Evolutionary conservation across 2,888 invertebrate species (phyloP).

Genomic region (Lepidochrysops patricia): DNA sequence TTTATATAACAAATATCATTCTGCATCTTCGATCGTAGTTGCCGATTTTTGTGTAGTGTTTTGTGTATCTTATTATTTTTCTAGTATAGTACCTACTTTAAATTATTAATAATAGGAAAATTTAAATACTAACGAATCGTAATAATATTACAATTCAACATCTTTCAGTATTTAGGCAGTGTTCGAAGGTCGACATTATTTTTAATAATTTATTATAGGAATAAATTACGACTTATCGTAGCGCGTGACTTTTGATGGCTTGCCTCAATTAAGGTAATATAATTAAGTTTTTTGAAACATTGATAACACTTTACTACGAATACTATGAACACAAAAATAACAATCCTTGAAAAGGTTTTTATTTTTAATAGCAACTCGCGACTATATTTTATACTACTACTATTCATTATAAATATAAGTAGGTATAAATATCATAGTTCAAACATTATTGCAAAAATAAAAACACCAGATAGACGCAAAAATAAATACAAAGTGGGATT

Average conservation of each 20-base stretch:
- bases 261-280: not conserved
- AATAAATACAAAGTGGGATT: not conserved
- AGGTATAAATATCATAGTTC: no score
- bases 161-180: not conserved
- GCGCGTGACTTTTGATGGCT: slow-evolving; percentile 5
- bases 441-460: no score
- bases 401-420: not conserved
- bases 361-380: not conserved
- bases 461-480: no score
- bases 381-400: not conserved
- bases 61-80: no score
- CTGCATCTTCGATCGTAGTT: no score
- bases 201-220: not conserved
- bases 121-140: no score
- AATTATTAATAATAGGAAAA: no score
- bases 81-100: no score
- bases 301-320: not conserved
- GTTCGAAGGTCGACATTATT: not conserved
- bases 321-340: not conserved
- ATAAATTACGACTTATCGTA: not conserved
- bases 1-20: no score
- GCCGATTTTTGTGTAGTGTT: no score
- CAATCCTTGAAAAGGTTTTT: not conserved
- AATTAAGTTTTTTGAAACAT: not conserved
- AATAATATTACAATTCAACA: no score